phyloP scores from a whole-genome alignment of 2,888 invertebrate genomes.

The Cephus rjabovi region DNA sequence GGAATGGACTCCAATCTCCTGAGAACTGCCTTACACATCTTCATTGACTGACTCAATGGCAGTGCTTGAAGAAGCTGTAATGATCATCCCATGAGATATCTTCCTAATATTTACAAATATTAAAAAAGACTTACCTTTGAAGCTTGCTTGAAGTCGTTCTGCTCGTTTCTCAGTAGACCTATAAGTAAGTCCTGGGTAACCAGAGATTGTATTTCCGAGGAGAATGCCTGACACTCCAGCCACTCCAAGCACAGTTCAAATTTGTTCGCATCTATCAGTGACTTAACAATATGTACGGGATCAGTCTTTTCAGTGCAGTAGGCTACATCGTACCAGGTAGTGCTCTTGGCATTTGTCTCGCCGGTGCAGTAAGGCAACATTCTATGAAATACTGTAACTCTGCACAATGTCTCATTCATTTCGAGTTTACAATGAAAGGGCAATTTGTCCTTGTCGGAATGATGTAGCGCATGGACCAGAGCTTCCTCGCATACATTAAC shows the following conservation, averaged over 20 bases:
- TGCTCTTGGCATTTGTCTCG: constrained; percentile 30
- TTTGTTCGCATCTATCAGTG: constrained; percentile 71
- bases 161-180: constrained; percentile 70
- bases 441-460: constrained; percentile 43
- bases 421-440: constrained; percentile 47
- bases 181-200: constrained; percentile 70
- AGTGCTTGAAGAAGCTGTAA: constrained; percentile 73
- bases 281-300: constrained; percentile 70
- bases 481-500: constrained; percentile 51
- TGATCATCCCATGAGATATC: constrained; percentile 40
- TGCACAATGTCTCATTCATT: constrained; percentile 53
- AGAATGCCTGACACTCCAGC: constrained; percentile 74
- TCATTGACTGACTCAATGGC: constrained; percentile 71
- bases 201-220: constrained; percentile 70
- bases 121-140: constrained; percentile 43
- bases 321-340: constrained; percentile 52
- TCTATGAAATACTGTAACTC: constrained; percentile 53
- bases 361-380: constrained; percentile 53
- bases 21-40: constrained; percentile 75
- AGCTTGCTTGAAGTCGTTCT: constrained; percentile 52
- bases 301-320: constrained; percentile 64
- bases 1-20: constrained; percentile 73
- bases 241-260: constrained; percentile 77
- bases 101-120: neutral
- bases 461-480: constrained; percentile 48